These are phyloP conservation scores for Formicarius rufipectus DNA, from an alignment of 2,113 vertebrate genomes.

Conservation along the genomic window DNA sequence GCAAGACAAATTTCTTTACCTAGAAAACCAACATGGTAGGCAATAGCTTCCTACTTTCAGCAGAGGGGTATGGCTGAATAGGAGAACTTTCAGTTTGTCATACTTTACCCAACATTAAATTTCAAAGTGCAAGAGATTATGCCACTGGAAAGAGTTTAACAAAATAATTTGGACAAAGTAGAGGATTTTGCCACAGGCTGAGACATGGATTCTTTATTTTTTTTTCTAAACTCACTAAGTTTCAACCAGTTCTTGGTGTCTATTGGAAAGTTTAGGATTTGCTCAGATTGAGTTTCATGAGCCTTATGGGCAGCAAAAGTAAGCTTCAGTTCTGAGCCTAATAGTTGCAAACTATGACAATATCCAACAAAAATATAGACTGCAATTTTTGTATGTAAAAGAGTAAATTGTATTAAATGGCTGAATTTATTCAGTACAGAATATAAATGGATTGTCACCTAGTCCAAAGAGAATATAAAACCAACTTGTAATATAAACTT, in stretches of 20 bases:
- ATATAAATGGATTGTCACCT: conserved; percentile 16
- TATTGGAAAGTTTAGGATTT: not conserved
- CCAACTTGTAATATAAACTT: conserved; percentile 52
- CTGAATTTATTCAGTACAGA: conserved; percentile 5
- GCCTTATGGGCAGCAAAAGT: not conserved
- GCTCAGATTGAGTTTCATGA: not conserved
- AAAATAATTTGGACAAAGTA: not conserved
- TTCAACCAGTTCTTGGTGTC: not conserved
- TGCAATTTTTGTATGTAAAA: conserved; percentile 33
- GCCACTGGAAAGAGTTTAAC: not conserved
- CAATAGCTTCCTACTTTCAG: not conserved
- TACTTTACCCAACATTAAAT: not conserved
- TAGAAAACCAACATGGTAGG: not conserved
- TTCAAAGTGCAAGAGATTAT: not conserved
- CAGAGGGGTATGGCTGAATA: not conserved
- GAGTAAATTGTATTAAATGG: conserved; percentile 9
- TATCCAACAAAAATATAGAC: not conserved
- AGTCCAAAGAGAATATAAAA: conserved; percentile 38
- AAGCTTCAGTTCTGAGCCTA: not conserved
- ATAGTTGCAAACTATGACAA: not conserved
- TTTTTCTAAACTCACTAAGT: not conserved
- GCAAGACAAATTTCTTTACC: not conserved
- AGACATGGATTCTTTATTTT: not conserved
- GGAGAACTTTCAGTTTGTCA: not conserved
- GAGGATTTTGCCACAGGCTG: not conserved